These are phyloP conservation scores for Grammomys surdaster DNA, from an alignment of 2,113 vertebrate genomes.

Conservation along the genomic window DNA sequence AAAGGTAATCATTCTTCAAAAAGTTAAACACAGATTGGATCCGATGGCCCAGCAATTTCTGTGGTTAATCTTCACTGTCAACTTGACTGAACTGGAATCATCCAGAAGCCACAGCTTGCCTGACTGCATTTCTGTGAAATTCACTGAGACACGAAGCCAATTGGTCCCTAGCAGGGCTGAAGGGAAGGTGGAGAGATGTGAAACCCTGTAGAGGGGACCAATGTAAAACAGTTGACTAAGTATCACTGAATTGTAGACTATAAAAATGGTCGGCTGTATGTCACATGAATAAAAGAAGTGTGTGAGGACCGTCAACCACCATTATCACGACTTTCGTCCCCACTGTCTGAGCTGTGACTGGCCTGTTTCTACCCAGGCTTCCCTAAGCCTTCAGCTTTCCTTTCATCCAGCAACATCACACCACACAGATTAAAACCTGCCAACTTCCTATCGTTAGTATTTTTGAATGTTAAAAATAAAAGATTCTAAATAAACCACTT, in stretches of 20 bases:
- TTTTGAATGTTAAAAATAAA: constrained; percentile 21
- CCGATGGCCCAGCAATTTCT: background rate
- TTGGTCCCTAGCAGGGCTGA: fast-evolving
- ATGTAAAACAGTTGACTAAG: background rate
- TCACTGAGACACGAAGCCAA: background rate
- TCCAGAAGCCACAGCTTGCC: background rate
- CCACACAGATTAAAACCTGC: background rate
- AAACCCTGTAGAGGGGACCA: background rate
- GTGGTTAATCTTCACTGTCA: background rate
- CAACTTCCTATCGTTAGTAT: background rate
- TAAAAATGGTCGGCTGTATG: background rate
- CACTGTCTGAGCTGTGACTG: fast-evolving
- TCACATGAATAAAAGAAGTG: too few relatives aligned
- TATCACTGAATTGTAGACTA: background rate
- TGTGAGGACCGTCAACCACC: fast-evolving
- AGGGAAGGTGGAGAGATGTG: background rate
- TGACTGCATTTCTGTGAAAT: background rate
- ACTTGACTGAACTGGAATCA: background rate
- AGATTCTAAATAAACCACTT: background rate
- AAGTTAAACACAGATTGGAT: background rate
- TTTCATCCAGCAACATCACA: fast-evolving
- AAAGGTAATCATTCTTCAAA: background rate
- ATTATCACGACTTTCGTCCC: fast-evolving
- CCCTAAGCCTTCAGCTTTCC: background rate
- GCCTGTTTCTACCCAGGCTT: fast-evolving